phyloP scores from a whole-genome alignment of 2,888 invertebrate species.

The Seladonia tumulorum region DNA sequence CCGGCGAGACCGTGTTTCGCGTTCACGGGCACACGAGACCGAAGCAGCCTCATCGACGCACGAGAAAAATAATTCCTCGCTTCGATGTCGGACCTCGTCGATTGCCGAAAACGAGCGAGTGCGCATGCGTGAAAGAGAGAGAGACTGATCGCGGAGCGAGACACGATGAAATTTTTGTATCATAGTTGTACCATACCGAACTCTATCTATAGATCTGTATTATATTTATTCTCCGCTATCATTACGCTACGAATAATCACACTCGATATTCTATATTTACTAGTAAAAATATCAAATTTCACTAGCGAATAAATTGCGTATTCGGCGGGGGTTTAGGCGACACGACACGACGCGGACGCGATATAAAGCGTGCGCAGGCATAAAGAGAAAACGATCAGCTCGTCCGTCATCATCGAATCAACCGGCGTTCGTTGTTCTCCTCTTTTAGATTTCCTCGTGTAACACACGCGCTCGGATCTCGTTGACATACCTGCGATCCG shows the following conservation, averaged over 20 bases:
- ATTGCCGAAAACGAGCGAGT: conserved; percentile 30
- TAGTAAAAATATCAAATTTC: conserved; percentile 83
- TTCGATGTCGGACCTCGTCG: conserved; percentile 33
- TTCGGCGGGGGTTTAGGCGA: conserved; percentile 65
- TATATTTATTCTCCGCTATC: conserved; percentile 81
- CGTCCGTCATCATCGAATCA: conserved; percentile 38
- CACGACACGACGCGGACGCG: conserved; percentile 55
- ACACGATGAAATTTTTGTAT: conserved; percentile 76
- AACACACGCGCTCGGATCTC: conserved; percentile 15
- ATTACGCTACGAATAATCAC: conserved; percentile 81
- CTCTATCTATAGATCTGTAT: conserved; percentile 83
- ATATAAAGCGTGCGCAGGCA: not conserved
- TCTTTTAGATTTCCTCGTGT: conserved; percentile 52
- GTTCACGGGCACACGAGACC: conserved; percentile 19
- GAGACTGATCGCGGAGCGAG: conserved; percentile 67
- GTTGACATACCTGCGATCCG: conserved; percentile 11
- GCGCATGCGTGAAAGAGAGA: conserved; percentile 59
- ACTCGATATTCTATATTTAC: conserved; percentile 83
- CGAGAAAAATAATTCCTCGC: conserved; percentile 42
- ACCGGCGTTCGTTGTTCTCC: conserved; percentile 62
- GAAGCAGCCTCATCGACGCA: conserved; percentile 27
- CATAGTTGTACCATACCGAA: conserved; percentile 83
- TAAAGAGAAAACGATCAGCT: conserved; percentile 38
- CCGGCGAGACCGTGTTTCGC: conserved; percentile 35
- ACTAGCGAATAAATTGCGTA: conserved; percentile 81